Evolutionary conservation across 2,888 invertebrate genomes (phyloP), one percentile per base, ranked within the genome.

Genomic region (Acanthosepion esculentum): DNA sequence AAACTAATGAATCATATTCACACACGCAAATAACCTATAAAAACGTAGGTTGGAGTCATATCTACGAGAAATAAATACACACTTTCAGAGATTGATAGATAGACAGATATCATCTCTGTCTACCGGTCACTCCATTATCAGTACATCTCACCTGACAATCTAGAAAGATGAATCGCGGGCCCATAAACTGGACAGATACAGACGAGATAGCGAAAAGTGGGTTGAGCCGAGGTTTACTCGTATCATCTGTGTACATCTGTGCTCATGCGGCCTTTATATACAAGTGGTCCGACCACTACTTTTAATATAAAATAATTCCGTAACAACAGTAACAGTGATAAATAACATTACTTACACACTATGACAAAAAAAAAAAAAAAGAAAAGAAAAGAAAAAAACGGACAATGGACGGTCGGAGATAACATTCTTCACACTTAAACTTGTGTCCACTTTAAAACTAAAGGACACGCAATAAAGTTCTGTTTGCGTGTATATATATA

Each of bases 211-310:
- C 15, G 78, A 78, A 78, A 78, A 78, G 78, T 78, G 78, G 78
- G 78, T 78, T 78, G 78, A 78, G 78, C 78, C n/a, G 78, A 33
- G n/a, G n/a, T n/a, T 78, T n/a, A n/a, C n/a, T n/a, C n/a, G n/a
- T 78, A 78, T 78, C 78, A 12, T 78, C 78, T 78, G n/a, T 12
- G 78, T 78, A 78, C 78, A 78, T 33, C 78, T 78, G 78, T 78
- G 78, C 78, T n/a, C n/a, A n/a, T 15, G 33, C 78, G n/a, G 78
- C 78, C n/a, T 78, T 78, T 78, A 15, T n/a, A 78, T 26, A 26
- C 8, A n/a, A n/a, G 15, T n/a, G 78, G 78, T n/a, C 78, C 78
- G n/a, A 78, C 78, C n/a, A 33, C n/a, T n/a, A 78, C 78, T 78
- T 33, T 12, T 12, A 78, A 78, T 8, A 78, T 29, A 29, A 78